Conservation (phyloP, 2,113 vertebrate genomes). For the Macaca nemestrina region DNA sequence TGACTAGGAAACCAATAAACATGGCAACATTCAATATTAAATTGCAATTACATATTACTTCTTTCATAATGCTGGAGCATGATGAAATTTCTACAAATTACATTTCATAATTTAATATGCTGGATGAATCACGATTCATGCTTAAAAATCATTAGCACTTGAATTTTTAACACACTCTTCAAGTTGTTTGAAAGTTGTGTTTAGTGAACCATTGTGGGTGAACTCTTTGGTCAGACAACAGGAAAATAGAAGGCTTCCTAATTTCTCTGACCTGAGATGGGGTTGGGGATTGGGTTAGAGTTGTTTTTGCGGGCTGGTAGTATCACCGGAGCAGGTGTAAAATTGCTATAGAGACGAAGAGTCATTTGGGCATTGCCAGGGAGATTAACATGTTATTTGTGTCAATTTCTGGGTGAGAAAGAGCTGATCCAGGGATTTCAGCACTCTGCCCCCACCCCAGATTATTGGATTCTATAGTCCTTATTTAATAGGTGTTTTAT, state of each 20-base stretch:
- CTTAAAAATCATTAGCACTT: constrained; percentile 51
- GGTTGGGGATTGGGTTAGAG: accelerated
- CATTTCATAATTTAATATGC: constrained; percentile 76
- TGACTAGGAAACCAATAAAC: constrained; percentile 1
- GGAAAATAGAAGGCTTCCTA: neutral
- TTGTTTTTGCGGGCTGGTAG: neutral
- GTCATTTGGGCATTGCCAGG: neutral
- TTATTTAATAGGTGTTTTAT: neutral
- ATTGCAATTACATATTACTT: constrained; percentile 73
- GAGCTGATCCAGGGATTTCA: neutral
- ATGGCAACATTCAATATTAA: constrained; percentile 74
- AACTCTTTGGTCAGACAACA: neutral
- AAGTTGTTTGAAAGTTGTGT: constrained; percentile 50
- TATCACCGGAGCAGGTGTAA: neutral
- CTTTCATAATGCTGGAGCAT: constrained; percentile 53
- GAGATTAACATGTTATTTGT: neutral
- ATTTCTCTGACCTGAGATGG: neutral
- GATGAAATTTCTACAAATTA: constrained; percentile 67
- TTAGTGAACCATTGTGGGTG: neutral
- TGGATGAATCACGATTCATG: constrained; percentile 77
- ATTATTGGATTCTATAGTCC: neutral
- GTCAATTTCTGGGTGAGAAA: neutral
- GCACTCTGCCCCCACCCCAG: neutral
- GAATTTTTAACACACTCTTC: constrained; percentile 71
- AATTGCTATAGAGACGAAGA: neutral